Conservation (phyloP, 2,113 vertebrate species). For the Pangasianodon gigas region DNA sequence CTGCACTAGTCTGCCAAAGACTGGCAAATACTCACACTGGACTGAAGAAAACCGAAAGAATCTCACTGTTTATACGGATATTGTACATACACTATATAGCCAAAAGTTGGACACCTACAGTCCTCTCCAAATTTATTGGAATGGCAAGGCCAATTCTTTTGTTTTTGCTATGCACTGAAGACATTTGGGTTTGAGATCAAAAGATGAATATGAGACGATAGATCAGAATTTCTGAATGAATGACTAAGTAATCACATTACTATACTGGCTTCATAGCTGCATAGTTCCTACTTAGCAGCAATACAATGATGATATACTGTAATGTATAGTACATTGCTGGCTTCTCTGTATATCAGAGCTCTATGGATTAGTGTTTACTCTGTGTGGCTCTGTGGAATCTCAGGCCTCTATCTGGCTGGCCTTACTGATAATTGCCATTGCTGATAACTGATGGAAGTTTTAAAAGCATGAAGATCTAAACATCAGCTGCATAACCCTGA, state of each 20-base stretch:
- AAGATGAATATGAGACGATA: not conserved
- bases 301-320: not conserved
- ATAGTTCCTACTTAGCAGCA: not conserved
- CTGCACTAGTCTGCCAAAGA: not conserved
- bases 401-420: slow-evolving; percentile 20
- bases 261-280: not conserved
- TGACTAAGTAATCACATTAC: not conserved
- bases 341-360: not conserved
- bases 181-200: not conserved
- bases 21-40: not conserved
- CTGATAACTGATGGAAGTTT: slow-evolving; percentile 28
- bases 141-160: not conserved
- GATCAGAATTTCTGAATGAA: not conserved
- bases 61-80: not conserved
- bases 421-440: slow-evolving; percentile 12
- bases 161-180: not conserved
- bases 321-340: not conserved
- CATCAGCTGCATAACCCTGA: slow-evolving; percentile 36
- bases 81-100: not conserved
- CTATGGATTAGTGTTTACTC: slow-evolving; percentile 29
- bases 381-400: slow-evolving; percentile 26
- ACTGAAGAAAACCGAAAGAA: not conserved
- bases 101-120: not conserved
- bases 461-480: slow-evolving; percentile 19
- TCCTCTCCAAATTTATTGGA: not conserved